phyloP scores from a whole-genome alignment of 2,797 vertebrate species.

The Centroberyx gerrardi region DNA sequence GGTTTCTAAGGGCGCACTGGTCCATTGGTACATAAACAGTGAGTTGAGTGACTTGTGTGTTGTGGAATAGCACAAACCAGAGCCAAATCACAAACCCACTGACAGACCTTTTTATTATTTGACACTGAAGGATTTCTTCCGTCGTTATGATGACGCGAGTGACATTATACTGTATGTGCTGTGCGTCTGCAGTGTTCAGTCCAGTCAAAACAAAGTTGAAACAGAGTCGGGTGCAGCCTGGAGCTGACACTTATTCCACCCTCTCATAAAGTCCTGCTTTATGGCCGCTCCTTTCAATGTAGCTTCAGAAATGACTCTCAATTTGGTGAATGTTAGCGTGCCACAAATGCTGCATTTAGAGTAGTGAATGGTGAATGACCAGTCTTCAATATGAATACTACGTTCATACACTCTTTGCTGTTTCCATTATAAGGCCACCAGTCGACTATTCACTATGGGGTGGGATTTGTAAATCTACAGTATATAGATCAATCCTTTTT shows the following conservation, averaged over 20 bases:
- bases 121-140: conserved; percentile 5
- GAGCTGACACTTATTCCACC: conserved; percentile 72
- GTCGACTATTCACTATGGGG: conserved; percentile 8
- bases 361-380: conserved; percentile 63
- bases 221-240: conserved; percentile 35
- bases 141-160: conserved; percentile 25
- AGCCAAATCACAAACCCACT: not conserved
- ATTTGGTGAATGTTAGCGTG: conserved; percentile 44
- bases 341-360: conserved; percentile 72
- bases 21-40: not conserved
- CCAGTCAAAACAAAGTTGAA: conserved; percentile 45
- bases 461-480: not conserved
- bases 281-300: conserved; percentile 47
- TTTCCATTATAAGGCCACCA: conserved; percentile 22
- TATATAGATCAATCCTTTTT: not conserved
- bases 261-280: conserved; percentile 76
- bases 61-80: not conserved
- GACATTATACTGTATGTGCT: not conserved
- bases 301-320: conserved; percentile 60
- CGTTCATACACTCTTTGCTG: conserved; percentile 44
- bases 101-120: not conserved
- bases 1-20: not conserved
- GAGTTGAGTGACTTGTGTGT: not conserved
- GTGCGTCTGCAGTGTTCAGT: not conserved
- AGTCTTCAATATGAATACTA: conserved; percentile 58